Conservation (phyloP, 2,113 vertebrate genomes). For the Calidris pugnax region DNA sequence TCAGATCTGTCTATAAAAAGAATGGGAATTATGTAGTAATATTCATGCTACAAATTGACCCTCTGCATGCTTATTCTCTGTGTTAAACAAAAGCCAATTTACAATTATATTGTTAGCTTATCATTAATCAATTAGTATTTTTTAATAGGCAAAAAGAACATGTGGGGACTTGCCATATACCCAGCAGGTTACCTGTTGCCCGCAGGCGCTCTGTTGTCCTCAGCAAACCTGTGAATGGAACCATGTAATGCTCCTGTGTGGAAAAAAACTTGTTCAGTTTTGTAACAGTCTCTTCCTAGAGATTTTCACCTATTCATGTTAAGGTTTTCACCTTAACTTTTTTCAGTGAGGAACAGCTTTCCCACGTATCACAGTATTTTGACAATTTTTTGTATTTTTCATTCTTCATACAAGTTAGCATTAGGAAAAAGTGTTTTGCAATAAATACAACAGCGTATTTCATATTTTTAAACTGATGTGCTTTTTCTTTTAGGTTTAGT, state of each 20-base stretch:
- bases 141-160: neutral
- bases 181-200: neutral
- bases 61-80: neutral
- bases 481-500: neutral
- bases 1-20: neutral
- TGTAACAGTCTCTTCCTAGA: neutral
- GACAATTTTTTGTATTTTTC: neutral
- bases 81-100: neutral
- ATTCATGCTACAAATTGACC: accelerated
- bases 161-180: accelerated
- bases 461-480: neutral
- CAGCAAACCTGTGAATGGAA: neutral
- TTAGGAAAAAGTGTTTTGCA: neutral
- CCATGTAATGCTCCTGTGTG: neutral
- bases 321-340: neutral
- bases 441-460: neutral
- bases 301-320: neutral
- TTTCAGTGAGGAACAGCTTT: neutral
- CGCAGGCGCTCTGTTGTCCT: neutral
- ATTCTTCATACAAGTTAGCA: neutral
- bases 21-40: neutral
- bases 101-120: neutral
- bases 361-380: neutral
- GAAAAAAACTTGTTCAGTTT: neutral
- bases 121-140: neutral